A percentile compares a stretch with the other conserved stretches of the same genome.
Evolutionary conservation across 2,888 invertebrate species (phyloP).

Genomic region (Volucella inanis): DNA sequence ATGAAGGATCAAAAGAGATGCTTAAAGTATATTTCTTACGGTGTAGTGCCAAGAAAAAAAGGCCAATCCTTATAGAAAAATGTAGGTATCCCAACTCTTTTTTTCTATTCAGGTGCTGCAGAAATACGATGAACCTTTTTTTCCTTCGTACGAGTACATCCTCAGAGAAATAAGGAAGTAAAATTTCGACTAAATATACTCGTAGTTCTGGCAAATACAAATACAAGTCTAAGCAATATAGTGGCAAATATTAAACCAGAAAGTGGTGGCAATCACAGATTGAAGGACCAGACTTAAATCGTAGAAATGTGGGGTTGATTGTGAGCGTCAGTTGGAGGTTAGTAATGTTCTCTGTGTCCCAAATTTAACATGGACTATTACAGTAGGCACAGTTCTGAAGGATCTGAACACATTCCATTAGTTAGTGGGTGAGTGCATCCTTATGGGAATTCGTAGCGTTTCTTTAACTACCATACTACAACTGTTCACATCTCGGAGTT

Average conservation of each 20-base stretch:
- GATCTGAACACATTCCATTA: conserved; percentile 66
- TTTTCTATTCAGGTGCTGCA: conserved; percentile 41
- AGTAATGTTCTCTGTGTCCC: conserved; percentile 37
- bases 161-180: conserved; percentile 34
- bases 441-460: neutral
- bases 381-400: conserved; percentile 52
- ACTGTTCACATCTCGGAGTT: neutral
- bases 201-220: conserved; percentile 31
- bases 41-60: conserved; percentile 52
- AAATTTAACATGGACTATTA: conserved; percentile 53
- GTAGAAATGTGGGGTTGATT: neutral
- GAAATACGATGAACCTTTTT: conserved; percentile 33
- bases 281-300: neutral
- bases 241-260: conserved; percentile 63
- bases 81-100: conserved; percentile 26
- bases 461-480: conserved; percentile 8
- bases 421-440: conserved; percentile 28
- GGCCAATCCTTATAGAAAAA: conserved; percentile 44
- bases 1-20: conserved; percentile 10
- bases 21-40: conserved; percentile 67
- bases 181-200: conserved; percentile 54
- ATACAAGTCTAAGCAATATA: neutral
- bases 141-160: conserved; percentile 39
- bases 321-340: neutral
- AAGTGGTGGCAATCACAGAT: conserved; percentile 32